These are phyloP conservation scores for Scomber scombrus DNA, from an alignment of 2,113 vertebrate genomes.

Conservation along the genomic window DNA sequence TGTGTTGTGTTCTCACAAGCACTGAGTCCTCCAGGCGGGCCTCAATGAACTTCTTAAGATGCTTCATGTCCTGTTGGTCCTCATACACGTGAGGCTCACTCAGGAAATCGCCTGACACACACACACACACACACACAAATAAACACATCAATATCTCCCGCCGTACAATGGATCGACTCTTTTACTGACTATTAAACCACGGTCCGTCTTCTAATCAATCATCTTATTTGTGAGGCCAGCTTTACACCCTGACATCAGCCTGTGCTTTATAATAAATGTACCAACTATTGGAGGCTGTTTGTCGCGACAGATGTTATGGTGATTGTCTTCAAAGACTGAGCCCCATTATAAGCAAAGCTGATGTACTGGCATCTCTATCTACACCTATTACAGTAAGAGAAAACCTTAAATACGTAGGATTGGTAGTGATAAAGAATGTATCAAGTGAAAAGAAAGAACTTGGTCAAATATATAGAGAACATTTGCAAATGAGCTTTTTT, in stretches of 20 bases:
- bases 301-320: conserved; percentile 86
- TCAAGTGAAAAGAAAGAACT: too few species aligned
- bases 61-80: conserved; percentile 82
- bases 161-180: conserved; percentile 33
- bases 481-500: too few species aligned
- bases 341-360: conserved; percentile 77
- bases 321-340: conserved; percentile 85
- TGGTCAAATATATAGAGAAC: too few species aligned
- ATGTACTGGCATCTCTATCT: too few species aligned
- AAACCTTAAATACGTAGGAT: too few species aligned
- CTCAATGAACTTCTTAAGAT: conserved; percentile 80
- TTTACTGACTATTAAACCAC: conserved; percentile 33
- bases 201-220: conserved; percentile 46
- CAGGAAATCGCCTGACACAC: conserved; percentile 81
- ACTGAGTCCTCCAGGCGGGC: conserved; percentile 82
- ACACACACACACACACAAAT: not conserved
- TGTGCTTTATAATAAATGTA: conserved; percentile 52
- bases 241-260: conserved; percentile 4
- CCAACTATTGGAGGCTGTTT: conserved; percentile 85
- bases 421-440: too few species aligned
- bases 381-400: too few species aligned
- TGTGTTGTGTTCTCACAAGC: not conserved
- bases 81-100: conserved; percentile 82
- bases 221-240: conserved; percentile 29
- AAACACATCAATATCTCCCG: conserved; percentile 5